A percentile compares a stretch with the other conserved stretches of the same genome.
Conservation (phyloP, 1,140 invertebrate genomes). For the Diorhabda elongata region DNA sequence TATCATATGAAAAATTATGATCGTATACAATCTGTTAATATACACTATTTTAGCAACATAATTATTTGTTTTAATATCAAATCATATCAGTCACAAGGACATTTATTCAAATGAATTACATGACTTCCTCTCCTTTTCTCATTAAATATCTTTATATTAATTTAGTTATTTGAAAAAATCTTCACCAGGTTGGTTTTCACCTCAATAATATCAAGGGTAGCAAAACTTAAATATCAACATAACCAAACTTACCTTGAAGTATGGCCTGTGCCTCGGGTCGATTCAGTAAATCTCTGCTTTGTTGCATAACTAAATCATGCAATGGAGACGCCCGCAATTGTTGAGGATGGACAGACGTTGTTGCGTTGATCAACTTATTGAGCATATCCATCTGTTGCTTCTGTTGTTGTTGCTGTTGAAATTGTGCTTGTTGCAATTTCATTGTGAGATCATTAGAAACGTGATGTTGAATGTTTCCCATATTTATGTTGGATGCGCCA, state of each 20-base stretch:
- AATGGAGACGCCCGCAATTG: constrained; percentile 51
- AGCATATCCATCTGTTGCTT: constrained; percentile 49
- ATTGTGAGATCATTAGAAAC: constrained; percentile 50
- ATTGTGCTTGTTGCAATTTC: constrained; percentile 54
- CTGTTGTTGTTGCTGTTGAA: constrained; percentile 35
- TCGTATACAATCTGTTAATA: too few species aligned
- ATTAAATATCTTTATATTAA: too few species aligned
- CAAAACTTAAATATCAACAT: too few species aligned
- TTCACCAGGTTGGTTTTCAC: too few species aligned
- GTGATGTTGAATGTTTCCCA: constrained; percentile 40
- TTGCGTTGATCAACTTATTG: constrained; percentile 47
- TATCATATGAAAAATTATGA: too few species aligned
- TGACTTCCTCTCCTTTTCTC: too few species aligned
- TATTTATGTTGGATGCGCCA: constrained; percentile 45
- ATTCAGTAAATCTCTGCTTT: constrained; percentile 59
- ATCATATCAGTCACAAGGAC: too few species aligned
- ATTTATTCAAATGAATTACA: too few species aligned
- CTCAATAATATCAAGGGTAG: too few species aligned
- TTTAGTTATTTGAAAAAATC: too few species aligned
- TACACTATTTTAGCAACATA: too few species aligned
- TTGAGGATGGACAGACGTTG: constrained; percentile 32
- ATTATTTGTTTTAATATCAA: too few species aligned
- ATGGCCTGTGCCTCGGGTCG: constrained; percentile 70
- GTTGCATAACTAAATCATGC: constrained; percentile 51
- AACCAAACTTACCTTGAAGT: constrained; percentile 55